Conservation (phyloP, 2,113 vertebrate genomes). For the Glaucomys volans region DNA sequence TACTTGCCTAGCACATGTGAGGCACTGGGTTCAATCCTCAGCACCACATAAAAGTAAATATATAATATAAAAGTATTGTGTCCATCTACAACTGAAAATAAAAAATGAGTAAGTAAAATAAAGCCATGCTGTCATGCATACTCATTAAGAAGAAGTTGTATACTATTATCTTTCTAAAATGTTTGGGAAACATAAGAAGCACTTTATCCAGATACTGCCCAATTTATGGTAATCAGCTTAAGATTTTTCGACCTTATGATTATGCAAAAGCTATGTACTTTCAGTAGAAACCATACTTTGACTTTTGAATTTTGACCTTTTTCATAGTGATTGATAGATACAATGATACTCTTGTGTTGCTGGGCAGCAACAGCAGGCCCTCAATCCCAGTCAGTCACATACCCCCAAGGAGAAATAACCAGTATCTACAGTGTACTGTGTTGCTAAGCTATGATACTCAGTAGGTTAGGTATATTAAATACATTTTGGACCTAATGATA, state of each 20-base stretch:
- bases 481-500: neutral
- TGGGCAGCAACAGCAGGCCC: neutral
- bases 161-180: neutral
- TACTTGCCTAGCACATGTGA: too few species aligned
- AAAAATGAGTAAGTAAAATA: neutral
- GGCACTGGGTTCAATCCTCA: too few species aligned
- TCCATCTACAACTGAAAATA: too few species aligned
- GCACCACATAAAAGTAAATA: too few species aligned
- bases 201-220: neutral
- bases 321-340: neutral
- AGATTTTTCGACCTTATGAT: neutral
- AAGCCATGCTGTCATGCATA: neutral
- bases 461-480: neutral
- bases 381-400: neutral
- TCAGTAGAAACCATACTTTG: neutral
- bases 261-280: neutral
- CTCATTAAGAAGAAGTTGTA: neutral
- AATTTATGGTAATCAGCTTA: neutral
- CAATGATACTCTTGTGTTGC: neutral
- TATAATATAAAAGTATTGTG: too few species aligned
- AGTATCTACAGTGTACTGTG: neutral
- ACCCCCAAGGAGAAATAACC: too few species aligned
- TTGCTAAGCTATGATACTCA: neutral
- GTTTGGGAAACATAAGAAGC: neutral
- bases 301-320: neutral